phyloP scores from a whole-genome alignment of 2,113 vertebrate genomes.

The Corythornis cristatus region DNA sequence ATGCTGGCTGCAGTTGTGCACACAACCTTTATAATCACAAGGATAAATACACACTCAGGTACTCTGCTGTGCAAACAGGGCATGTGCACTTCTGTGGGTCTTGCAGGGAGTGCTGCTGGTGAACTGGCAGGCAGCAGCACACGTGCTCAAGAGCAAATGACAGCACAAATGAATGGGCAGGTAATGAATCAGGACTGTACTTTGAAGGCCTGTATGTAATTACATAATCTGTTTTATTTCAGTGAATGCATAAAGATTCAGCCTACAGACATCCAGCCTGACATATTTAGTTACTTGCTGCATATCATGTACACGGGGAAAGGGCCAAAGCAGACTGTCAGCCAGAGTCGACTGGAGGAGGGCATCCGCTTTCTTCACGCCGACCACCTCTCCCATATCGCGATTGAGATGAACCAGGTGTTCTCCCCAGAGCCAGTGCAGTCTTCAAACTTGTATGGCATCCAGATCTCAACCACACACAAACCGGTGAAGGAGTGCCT shows the following conservation, averaged over 20 bases:
- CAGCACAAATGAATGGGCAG: neutral
- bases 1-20: neutral
- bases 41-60: neutral
- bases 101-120: neutral
- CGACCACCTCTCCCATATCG: slow-evolving; percentile 88
- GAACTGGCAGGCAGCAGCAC: neutral
- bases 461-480: slow-evolving; percentile 93
- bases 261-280: slow-evolving; percentile 96
- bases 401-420: slow-evolving; percentile 77
- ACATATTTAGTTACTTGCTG: slow-evolving; percentile 97
- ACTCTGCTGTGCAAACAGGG: neutral
- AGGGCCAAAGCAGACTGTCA: slow-evolving; percentile 91
- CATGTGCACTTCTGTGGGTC: neutral
- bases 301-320: slow-evolving; percentile 98
- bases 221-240: slow-evolving; percentile 64
- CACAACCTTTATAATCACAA: neutral
- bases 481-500: slow-evolving; percentile 81
- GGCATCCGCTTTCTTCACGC: slow-evolving; percentile 96
- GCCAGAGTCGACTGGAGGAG: slow-evolving; percentile 89
- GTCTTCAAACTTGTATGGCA: slow-evolving; percentile 95
- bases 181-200: neutral
- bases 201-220: neutral
- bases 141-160: fast-evolving
- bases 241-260: slow-evolving; percentile 99
- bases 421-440: slow-evolving; percentile 81